Evolutionary conservation across 1,140 invertebrate genomes (phyloP), one percentile per base, ranked within the genome.

Genomic region (Apis laboriosa): DNA sequence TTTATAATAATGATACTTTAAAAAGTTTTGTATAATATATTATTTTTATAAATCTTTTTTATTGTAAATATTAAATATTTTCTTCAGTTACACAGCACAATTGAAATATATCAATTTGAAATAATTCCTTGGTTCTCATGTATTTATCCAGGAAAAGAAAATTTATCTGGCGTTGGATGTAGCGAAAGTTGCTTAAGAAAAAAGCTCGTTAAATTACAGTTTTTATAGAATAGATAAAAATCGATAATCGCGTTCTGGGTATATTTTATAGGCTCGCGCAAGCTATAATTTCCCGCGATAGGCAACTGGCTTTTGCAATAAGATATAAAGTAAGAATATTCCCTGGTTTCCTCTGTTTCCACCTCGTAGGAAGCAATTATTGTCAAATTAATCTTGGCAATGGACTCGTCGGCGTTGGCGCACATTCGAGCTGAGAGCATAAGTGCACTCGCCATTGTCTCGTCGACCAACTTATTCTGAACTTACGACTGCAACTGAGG

Each of bases 381-480:
- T 78, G 81, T 78, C 75, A 71, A 83, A 78, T 83, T 83, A 78
- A 83, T 77, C 56, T 78, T 49, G 61, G 51, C 67, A 83, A 77
- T 51, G 58, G 56, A 21, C 60, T 28, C 55, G 43, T 34, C 63
- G 19, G 12, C 19, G 68, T 24, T 43, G 64, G 43, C 19, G 60
- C 7, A 56, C 58, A 63, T 56, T 53, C 51, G 43, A 55, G 4
- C 28, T 0, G 56, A 24, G 34, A 53, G 79, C 71, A 77, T 64
- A 72, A 83, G 81, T 66, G 81, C 76, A 78, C 81, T 78, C 21
- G 68, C 60, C 60, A 83, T 83, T 83, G 81, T 83, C 72, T n/a
- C 75, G n/a, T 21, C 28, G 19, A 3, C 21, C 70, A 49, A 80
- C 67, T 21, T 49, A 76, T 60, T 77, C 56, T 68, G 43, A 58